A percentile compares a stretch with the other conserved stretches of the same genome.
Conservation (phyloP, 2,113 vertebrate genomes). For the Piprites chloris region DNA sequence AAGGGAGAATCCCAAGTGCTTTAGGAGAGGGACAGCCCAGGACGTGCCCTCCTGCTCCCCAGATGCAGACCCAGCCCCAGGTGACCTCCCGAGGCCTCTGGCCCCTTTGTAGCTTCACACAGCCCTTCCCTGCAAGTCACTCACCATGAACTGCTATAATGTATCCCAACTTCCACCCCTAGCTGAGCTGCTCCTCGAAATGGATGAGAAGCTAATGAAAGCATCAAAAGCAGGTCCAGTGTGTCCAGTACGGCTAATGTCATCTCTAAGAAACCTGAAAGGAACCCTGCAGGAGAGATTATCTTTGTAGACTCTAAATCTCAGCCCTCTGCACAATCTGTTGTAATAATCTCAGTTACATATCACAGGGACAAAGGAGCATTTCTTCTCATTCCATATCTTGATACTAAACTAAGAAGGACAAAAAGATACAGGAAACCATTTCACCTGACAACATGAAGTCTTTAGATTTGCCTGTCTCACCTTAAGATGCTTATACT, state of each 20-base stretch:
- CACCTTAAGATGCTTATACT: not conserved
- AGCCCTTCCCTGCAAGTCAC: not conserved
- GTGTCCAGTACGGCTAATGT: not conserved
- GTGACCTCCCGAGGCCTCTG: not conserved
- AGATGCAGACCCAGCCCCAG: not conserved
- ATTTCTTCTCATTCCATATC: not conserved
- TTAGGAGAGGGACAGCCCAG: not conserved
- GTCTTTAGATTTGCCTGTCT: not conserved
- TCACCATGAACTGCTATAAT: fast-evolving
- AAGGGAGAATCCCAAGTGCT: not conserved
- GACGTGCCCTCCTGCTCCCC: not conserved
- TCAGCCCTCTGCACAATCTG: not conserved
- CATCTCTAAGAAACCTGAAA: not conserved
- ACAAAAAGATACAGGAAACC: not conserved
- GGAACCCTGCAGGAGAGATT: not conserved
- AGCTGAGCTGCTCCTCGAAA: not conserved
- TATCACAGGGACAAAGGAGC: not conserved
- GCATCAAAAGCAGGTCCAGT: not conserved
- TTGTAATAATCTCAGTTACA: not conserved
- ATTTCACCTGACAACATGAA: not conserved
- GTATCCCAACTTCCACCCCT: not conserved
- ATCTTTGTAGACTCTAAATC: not conserved
- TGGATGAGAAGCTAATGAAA: not conserved
- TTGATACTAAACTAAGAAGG: not conserved
- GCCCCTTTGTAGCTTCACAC: not conserved